Evolutionary conservation across 2,888 invertebrate species (phyloP), one percentile per base, ranked within the genome.

Genomic region (Caenorhabditis becei): DNA sequence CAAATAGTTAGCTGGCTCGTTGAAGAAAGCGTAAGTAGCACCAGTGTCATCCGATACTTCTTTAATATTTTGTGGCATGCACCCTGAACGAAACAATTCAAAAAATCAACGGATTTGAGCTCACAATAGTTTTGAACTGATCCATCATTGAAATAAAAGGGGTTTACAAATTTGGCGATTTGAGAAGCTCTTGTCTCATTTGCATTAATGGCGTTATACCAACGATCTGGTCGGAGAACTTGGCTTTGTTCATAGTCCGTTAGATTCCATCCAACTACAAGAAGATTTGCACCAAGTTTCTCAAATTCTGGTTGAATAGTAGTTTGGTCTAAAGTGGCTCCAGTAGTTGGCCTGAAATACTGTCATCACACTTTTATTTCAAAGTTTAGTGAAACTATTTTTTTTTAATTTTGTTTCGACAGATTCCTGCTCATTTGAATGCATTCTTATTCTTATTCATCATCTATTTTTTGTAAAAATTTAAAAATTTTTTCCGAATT

Each of bases 231-330:
- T 32, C 62, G 2, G 4, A 62, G 5, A 8, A 71, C 20, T 10
- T 18, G 44, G 10, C 23, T 16, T 20, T 7, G 0, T 47, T 71
- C 71, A 1, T 5, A 2, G 16, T 18, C 20, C 2, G 71, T 51
- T 16, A 71, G 32, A 7, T 71, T 71, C 26, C 3, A 71, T n/a
- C 71, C 71, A 28, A 54, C 47, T 1, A 71, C 62, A 1, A 71
- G 47, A 5, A 71, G 35, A 5, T 62, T 62, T 0, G 61, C 61
- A 16, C 71, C 71, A 10, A 61, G 8, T 4, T 14, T 7, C 1
- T 53, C 62, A 35, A 70, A 70, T 2, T 2, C n/a, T 18, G 18
- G 14, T 53, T 53, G 51, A 1, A 71, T 49, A 1, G 8, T 2
- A 5, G 63, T 35, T 4, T 35, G 10, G 14, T 28, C 26, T 16